Evolutionary conservation across 35 echinoderm and acorn worm genomes (phyloP).

Genomic region (Holothuria glaberrima): DNA sequence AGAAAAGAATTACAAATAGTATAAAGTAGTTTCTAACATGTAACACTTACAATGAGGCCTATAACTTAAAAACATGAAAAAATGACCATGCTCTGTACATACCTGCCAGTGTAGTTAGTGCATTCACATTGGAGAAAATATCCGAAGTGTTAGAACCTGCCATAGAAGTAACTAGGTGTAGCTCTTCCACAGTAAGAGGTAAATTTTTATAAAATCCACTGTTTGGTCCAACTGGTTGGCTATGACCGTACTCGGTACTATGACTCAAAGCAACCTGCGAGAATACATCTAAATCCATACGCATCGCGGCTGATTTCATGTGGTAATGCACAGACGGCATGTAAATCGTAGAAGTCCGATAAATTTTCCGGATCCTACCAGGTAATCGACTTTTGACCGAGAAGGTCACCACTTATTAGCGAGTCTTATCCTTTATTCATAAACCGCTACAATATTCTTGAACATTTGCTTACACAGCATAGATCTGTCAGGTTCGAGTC

Average conservation of each 20-base stretch:
- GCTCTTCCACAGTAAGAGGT: constrained; percentile 46
- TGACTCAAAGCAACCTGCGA: constrained; percentile 91
- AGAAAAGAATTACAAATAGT: neutral
- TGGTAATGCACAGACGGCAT: constrained; percentile 46
- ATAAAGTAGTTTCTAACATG: neutral
- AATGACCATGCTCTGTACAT: neutral
- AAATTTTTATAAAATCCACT: constrained; percentile 66
- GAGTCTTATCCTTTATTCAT: constrained; percentile 40
- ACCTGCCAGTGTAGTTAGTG: constrained; percentile 16
- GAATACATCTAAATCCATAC: constrained; percentile 94
- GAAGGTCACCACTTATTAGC: constrained; percentile 14
- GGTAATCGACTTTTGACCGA: constrained; percentile 56
- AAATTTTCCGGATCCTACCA: constrained; percentile 25
- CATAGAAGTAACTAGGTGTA: constrained; percentile 37
- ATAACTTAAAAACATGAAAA: no score
- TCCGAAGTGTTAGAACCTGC: constrained; percentile 29
- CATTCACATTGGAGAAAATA: constrained; percentile 45
- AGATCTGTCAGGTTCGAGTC: constrained; percentile 2
- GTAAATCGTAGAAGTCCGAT: constrained; percentile 13
- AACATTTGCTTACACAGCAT: neutral
- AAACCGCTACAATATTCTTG: neutral
- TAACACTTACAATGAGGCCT: neutral
- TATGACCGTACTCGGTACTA: constrained; percentile 72
- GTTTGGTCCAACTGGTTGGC: constrained; percentile 43
- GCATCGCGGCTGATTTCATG: constrained; percentile 83